Evolutionary conservation across 30 jellyfish, hydroid and myxozoan species (phyloP), one percentile per base, ranked within the genome.

Genomic region (Chironex yamaguchii): DNA sequence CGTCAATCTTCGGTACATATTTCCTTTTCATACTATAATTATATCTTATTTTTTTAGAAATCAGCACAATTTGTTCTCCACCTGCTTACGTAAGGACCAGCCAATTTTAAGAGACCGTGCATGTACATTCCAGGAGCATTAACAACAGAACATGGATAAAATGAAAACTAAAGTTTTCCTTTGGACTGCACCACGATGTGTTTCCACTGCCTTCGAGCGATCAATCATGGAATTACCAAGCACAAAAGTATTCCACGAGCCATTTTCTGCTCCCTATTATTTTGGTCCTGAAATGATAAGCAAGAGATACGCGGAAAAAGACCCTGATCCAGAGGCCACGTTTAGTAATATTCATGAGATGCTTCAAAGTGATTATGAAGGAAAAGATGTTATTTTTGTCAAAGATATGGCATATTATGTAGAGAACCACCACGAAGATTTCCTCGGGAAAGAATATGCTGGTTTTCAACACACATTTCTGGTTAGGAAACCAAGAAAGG

Each of bases 181-280:
- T 30, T 93, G 98, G 98, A 87, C 97, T 0, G 93, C 98, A 23
- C 97, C 98, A 12, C 82, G 98, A 22, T 93, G 98, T 72, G 90
- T 93, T 20, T 87, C 97, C 27, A 93, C 98, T 17, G 98, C 98
- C 1, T 93, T 93, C 77, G 98, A 93, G 70, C 84, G 98, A 14
- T 87, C 97, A 11, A 75, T 93, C 42, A 87, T 87, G 97, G 98
- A 93, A 32, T 58, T 93, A 49, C 81, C 87, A 31, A 82, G 82
- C 89, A 76, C 93, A 78, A 93, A 93, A 48, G 52, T 93, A 31
- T 74, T 93, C 69, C 98, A 93, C 67, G 97, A 93, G 90, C 98
- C 98, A 4, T 93, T 29, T 52, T 87, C 94, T 0, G 50, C 86
- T 77, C 83, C 96, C 4, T 93, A 93, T 67, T 85, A 93, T 71